These are phyloP conservation scores for Epsilonema sp. DNA, from an alignment of 2,888 invertebrate genomes.

Conservation along the genomic window DNA sequence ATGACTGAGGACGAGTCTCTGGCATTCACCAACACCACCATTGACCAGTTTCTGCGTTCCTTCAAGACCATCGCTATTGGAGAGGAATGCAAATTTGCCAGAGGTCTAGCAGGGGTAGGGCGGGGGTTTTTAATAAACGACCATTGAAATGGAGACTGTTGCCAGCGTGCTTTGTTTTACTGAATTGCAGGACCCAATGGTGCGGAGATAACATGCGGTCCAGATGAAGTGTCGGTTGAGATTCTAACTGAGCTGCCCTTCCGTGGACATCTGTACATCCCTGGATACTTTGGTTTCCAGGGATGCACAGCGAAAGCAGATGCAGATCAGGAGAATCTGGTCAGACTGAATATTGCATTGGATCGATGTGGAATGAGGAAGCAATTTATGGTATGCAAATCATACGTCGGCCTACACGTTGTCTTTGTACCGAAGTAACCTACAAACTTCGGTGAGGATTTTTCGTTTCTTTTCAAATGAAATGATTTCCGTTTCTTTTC, in stretches of 20 bases:
- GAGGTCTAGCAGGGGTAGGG: too few relatives aligned
- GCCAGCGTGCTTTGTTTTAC: too few relatives aligned
- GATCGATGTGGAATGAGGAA: constrained; percentile 12
- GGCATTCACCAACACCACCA: constrained; percentile 12
- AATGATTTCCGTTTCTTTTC: too few relatives aligned
- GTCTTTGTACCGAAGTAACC: too few relatives aligned
- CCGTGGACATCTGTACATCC: constrained; percentile 14
- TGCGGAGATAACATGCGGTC: constrained; percentile 14
- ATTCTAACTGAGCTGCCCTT: constrained; percentile 13
- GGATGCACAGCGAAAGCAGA: constrained; percentile 7
- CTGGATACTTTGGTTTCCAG: constrained; percentile 10
- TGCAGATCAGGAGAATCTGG: neutral
- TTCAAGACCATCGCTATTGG: constrained; percentile 15
- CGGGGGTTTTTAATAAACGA: too few relatives aligned
- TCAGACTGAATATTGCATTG: constrained; percentile 7
- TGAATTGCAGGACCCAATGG: constrained; percentile 11
- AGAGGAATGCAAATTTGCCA: constrained; percentile 13
- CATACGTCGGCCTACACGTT: too few relatives aligned
- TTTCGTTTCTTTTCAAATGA: too few relatives aligned
- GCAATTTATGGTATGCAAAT: constrained; percentile 15
- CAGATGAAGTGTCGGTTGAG: constrained; percentile 11
- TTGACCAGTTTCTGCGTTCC: constrained; percentile 11
- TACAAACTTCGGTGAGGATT: too few relatives aligned
- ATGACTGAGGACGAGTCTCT: constrained; percentile 12
- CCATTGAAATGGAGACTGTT: too few relatives aligned